These are phyloP conservation scores for cattle (Bos taurus) DNA, from an alignment of 2,113 vertebrate species.

Conservation along the genomic window ARS-UCD2.0 NC_037332.1:88927001-88927500, in stretches of 20 bases:
- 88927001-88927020: background rate
- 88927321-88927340: background rate
- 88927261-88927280: background rate
- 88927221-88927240: background rate
- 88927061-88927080: background rate
- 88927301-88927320: background rate
- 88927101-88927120: constrained; percentile 4
- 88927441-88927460: background rate
- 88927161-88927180: background rate
- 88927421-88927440: background rate
- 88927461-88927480: background rate
- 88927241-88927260: background rate
- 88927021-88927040: background rate
- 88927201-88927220: background rate
- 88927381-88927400: background rate
- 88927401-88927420: background rate
- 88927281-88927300: background rate
- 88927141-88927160: background rate
- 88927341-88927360: background rate
- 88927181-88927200: background rate
- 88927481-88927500: background rate
- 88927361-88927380: background rate
- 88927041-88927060: background rate
- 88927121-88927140: background rate
- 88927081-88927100: background rate